Base-by-base conservation (phyloP, 2,888 invertebrate species). In the Folsomia candida region DNA sequence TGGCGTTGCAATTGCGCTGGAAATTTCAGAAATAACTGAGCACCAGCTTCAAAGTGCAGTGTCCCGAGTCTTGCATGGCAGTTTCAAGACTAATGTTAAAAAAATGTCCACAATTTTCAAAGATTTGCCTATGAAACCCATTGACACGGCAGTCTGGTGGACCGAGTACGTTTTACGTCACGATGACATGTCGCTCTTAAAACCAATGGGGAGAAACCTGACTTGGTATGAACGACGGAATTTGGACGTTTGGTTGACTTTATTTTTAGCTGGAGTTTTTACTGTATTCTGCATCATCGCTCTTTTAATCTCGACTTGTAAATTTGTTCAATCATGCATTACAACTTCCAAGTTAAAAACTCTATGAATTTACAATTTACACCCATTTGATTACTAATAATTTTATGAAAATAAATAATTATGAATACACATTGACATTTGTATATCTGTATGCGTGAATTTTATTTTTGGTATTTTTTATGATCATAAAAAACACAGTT, bases 141-240 rank as follows among this genome's bases (percentile, higher is more conserved):
- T 67, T 2, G 70, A 70, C n/a, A 67, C 57, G 37, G 70, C 47
- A 2, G 51, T 64, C 18, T 64, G 63, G 63, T 64, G 63, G 63
- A 51, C 51, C 20, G 63, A 64, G 51, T 75, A 75, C 28, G 71
- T 75, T 20, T 63, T 76, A 11, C 62, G 76, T n/a, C 58, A 64
- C 37, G 64, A 72, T 18, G 67, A 75, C 57, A 68, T 68, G 4
- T 29, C 20, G 4, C 73, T 74, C 61, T 57, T 76, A 4, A 63
- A 47, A 54, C 64, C 76, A n/a, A 57, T 64, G 14, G 71, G 66
- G 20, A 25, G 11, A 14, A n/a, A 26, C n/a, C 74, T 71, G 26
- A 24, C 51, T 47, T 74, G 74, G 74, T 74, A 70, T 68, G 24
- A 70, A 14, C 26, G 74, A 2, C 22, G 76, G 1, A 62, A 51